phyloP scores from a whole-genome alignment of 2,888 invertebrate genomes.

The Dicranocentrus wangi region DNA sequence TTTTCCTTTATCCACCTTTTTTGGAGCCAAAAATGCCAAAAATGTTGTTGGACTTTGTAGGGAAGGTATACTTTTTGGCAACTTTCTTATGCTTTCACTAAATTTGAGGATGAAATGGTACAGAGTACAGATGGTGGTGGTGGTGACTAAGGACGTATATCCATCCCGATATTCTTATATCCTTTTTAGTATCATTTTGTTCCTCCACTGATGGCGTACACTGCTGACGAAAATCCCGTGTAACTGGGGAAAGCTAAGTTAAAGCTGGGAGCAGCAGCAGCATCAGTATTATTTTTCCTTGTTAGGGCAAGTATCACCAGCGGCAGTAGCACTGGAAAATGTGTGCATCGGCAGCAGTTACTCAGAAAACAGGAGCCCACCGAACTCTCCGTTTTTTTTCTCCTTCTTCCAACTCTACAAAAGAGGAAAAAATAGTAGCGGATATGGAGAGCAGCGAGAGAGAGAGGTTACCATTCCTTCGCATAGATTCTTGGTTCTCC shows the following conservation, averaged over 20 bases:
- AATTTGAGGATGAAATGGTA: no score
- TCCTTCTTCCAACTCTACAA: not conserved
- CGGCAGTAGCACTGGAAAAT: not conserved
- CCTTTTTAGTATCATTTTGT: no score
- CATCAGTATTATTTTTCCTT: no score
- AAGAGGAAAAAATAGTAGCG: constrained; percentile 6
- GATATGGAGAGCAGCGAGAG: constrained; percentile 14
- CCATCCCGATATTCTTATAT: no score
- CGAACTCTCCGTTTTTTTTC: not conserved
- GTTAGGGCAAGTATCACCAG: no score
- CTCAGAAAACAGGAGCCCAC: constrained; percentile 14
- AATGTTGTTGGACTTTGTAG: not conserved
- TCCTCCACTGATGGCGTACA: not conserved
- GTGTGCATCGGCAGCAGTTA: not conserved
- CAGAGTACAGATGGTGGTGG: no score
- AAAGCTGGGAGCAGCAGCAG: no score
- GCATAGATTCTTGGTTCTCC: constrained; percentile 35
- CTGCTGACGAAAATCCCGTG: not conserved
- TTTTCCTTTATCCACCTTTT: constrained; percentile 24
- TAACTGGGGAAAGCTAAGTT: no score
- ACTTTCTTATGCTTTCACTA: not conserved
- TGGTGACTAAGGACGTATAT: no score
- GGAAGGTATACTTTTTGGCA: not conserved
- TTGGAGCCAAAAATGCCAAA: no score
- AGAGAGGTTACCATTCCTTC: constrained; percentile 14